Conservation (phyloP, 2,113 vertebrate genomes). For the Thalassoma bifasciatum region DNA sequence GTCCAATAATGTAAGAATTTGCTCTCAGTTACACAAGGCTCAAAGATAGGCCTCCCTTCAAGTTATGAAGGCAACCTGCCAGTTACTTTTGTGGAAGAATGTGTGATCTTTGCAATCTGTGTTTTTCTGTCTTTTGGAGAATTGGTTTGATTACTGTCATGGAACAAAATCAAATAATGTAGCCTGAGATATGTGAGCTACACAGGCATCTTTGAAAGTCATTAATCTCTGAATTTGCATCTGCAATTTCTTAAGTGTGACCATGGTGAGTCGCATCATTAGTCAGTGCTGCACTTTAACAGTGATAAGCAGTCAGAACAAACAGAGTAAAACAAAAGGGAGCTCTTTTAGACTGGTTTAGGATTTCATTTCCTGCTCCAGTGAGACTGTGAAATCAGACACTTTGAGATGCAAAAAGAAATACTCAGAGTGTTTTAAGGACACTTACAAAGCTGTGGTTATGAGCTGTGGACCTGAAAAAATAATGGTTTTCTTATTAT, state of each 20-base stretch:
- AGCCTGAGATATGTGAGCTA: neutral
- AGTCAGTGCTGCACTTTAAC: conserved; percentile 17
- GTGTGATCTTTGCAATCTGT: neutral
- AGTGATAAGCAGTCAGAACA: conserved; percentile 4
- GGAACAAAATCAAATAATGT: neutral
- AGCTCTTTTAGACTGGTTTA: neutral
- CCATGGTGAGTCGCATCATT: conserved; percentile 8
- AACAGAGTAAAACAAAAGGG: neutral
- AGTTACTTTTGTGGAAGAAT: neutral
- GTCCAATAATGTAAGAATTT: neutral
- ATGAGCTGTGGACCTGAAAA: conserved; percentile 25
- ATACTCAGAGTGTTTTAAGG: conserved; percentile 25
- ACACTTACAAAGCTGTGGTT: conserved; percentile 17
- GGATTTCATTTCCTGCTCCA: conserved; percentile 29
- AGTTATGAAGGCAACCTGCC: conserved; percentile 3
- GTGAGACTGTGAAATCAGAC: conserved; percentile 26
- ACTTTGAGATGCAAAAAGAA: conserved; percentile 27
- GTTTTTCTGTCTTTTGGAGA: neutral
- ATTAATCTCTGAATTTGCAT: neutral
- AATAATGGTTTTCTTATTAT: conserved; percentile 37
- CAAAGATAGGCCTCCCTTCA: neutral
- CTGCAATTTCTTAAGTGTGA: neutral
- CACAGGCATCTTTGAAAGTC: neutral
- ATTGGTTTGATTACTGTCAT: neutral
- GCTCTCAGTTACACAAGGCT: neutral